Base-by-base conservation (phyloP, 2,113 vertebrate genomes). In the Coptodon bakossiorum region DNA sequence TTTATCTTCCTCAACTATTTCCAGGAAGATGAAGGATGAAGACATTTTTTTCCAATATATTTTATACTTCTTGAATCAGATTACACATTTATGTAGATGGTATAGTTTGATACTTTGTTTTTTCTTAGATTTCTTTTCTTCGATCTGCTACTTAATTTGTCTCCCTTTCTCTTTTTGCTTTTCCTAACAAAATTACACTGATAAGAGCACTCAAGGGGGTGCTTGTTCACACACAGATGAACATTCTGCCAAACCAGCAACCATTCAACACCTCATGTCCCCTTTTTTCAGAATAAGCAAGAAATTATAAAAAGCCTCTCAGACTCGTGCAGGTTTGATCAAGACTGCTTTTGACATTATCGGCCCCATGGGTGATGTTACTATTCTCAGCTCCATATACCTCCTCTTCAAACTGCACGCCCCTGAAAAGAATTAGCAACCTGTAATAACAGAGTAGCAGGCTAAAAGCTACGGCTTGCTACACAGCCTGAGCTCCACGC, bases 341-440 rank as follows among this genome's bases (percentile, higher is more conserved):
- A 90, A 85, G 78, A 83, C 71, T 68, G 89, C 61, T 83, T 88
- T 90, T 87, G 90, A 86, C 89, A 76, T 94, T 85, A 90, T 79
- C 59, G 57, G 57, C 63, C 90, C 68, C 83, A 3, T 27, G 83
- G 40, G 90, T 45, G 50, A 61, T 24, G 11, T 91, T 85, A 50
- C 83, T 50, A 61, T 57, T 78, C 73, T 86, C 57, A 38, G 86
- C 91, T 87, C 82, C 85, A 40, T 89, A 80, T 86, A 88, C 50
- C 83, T 89, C 88, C 89, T 85, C 90, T 86, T 84, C 86, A 86
- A 88, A 86, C 87, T 91, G 85, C 68, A 86, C 5, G 57, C 89
- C 87, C 54, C 86, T 90, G 85, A 86, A 78, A 92, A 90, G 92
- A 93, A 89, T 89, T 85, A 93, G 88, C 82, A 90, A 90, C 85